Base-by-base conservation (phyloP, 2,888 invertebrate species). In the Alcis repandata region DNA sequence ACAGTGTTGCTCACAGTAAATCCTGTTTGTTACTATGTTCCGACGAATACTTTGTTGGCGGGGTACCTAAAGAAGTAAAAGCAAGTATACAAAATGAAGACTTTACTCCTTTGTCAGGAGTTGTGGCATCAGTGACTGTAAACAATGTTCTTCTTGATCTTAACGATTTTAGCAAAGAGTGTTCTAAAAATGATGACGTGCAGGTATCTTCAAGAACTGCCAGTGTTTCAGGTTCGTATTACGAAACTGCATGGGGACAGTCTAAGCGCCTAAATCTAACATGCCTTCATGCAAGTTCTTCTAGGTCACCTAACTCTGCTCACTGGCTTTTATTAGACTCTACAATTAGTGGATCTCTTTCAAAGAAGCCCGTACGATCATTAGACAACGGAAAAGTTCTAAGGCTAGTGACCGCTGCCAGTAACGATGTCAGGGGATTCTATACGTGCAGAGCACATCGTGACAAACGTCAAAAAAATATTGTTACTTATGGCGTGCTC, bases 401-500 rank as follows among this genome's bases (percentile, higher is more conserved):
- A 2, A 83, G 84, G 65, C 80, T 92, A 9, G 75, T 85, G 2
- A 85, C 90, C 1, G 76, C 83, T 57, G 85, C 83, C 2, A 80
- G 87, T 54, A 85, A 87, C 49, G 86, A 91, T 51, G 74, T 88
- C 7, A 78, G 86, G 76, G 91, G 92, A 2, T 92, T 91, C 71
- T 92, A 91, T 63, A 92, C 92, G 3, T 93, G 92, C 69, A 81
- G 92, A 51, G 85, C 86, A 1, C 85, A 86, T 63, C 78, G 73
- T 41, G 84, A 84, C 43, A 87, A 79, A 56, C 76, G 74, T 1
- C 89, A 88, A 9, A 80, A 75, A 17, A 93, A 92, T 68, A 79
- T 92, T 15, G 84, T 92, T 11, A 92, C 92, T 0, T 92, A 91
- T 58, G 92, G 91, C n/a, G 86, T 92, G 1, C 40, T 90, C 8